Evolutionary conservation across 2,113 vertebrate species (phyloP), one percentile per base, ranked within the genome.

Genomic region (Eira barbara): DNA sequence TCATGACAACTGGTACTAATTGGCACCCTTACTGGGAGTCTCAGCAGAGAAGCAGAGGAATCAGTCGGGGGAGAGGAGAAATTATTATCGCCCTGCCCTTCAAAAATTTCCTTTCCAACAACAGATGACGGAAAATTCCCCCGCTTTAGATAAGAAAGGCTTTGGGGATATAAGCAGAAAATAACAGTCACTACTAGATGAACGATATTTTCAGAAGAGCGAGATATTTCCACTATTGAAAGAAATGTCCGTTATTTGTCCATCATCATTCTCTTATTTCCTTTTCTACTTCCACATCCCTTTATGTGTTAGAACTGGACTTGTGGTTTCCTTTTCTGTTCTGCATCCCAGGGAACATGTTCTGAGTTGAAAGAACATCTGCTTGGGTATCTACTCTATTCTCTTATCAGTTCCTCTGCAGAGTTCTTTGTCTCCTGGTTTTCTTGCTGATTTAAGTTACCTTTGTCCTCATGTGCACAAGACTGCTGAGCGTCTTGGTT

Each of bases 1-100:
- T 92, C 74, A 36, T 79, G 93, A 71, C 52, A 91, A 9, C 69
- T 15, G 87, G 14, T 55, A 93, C 69, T 91, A 89, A 95, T 74
- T 94, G 93, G 80, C 31, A 89, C n/a, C 52, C 69, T 74, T 47
- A 45, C 83, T 88, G 86, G 86, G 45, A 93, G 2, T 69, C 83
- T 97, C 65, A 88, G 91, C 34, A 92, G 79, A 98, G 45, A 76
- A 90, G n/a, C 85, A 65, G 61, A 52, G 31, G 52, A 42, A 76
- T 34, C 20, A 85, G 55, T 79, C 25, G 4, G 8, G 13, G 18
- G 10, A 63, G 18, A 79, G 11, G 49, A 83, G 39, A 90, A 11
- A 73, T 63, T 27, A 57, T 82, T 80, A 7, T 65, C 67, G 67
- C 74, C 65, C 47, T 2, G 0, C 20, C 31, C 17, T 92, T 94